These are phyloP conservation scores for Halesus radiatus DNA, from an alignment of 1,140 invertebrate genomes.

Conservation along the genomic window DNA sequence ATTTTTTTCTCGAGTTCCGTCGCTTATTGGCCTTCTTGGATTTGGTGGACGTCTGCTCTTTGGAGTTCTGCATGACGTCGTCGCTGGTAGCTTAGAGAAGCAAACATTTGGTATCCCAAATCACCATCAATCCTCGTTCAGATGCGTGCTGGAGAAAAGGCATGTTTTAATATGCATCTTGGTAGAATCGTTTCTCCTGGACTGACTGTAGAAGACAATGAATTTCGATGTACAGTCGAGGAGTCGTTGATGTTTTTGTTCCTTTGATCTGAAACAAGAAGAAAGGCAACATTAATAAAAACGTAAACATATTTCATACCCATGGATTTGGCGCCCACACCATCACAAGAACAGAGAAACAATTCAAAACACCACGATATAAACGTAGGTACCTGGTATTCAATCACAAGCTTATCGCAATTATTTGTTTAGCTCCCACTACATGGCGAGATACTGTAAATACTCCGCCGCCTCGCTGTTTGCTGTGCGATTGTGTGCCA, in stretches of 20 bases:
- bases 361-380: too few relatives aligned
- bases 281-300: background rate
- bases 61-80: constrained; percentile 34
- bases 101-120: background rate
- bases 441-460: too few relatives aligned
- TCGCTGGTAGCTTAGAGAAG: constrained; percentile 4
- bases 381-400: too few relatives aligned
- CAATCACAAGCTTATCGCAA: too few relatives aligned
- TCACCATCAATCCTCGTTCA: background rate
- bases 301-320: too few relatives aligned
- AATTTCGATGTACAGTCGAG: background rate
- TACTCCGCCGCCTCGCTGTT: background rate
- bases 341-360: too few relatives aligned
- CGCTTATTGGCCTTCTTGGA: constrained; percentile 67
- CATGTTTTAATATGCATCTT: background rate
- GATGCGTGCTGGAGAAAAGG: background rate
- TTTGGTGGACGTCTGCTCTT: constrained; percentile 59
- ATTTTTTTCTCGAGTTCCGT: constrained; percentile 69
- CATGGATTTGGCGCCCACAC: too few relatives aligned
- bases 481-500: background rate
- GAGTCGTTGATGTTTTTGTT: constrained; percentile 16
- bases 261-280: constrained; percentile 8
- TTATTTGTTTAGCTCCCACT: too few relatives aligned
- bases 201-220: background rate
- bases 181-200: constrained; percentile 12